phyloP scores from a whole-genome alignment of 2,888 invertebrate species.

The Apamea anceps region DNA sequence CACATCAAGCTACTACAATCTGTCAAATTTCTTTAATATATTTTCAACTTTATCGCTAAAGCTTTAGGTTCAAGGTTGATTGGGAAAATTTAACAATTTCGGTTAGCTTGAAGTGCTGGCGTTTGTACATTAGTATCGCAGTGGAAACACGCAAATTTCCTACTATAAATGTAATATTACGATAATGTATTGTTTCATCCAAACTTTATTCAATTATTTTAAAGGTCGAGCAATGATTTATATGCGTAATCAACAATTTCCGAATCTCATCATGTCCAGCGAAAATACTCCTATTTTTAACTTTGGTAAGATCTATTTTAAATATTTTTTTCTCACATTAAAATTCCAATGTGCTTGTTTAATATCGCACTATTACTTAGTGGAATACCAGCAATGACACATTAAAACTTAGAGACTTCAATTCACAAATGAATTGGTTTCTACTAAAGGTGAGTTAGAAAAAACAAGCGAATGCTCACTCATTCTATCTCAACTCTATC shows the following conservation, averaged over 20 bases:
- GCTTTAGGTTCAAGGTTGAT: no score
- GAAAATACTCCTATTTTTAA: neutral
- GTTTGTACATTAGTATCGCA: neutral
- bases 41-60: no score
- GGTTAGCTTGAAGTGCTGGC: no score
- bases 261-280: neutral
- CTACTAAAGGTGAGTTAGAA: no score
- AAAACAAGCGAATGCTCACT: no score
- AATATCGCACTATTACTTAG: neutral
- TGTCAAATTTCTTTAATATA: no score
- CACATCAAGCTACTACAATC: no score
- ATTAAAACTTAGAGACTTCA: neutral
- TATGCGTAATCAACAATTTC: neutral
- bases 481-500: neutral
- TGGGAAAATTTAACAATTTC: no score
- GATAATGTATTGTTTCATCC: neutral
- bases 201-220: neutral
- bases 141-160: neutral
- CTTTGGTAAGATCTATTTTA: slow-evolving; percentile 1
- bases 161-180: neutral
- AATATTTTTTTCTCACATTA: no score
- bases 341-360: no score
- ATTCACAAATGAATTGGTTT: neutral
- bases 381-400: neutral
- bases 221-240: slow-evolving; percentile 13